phyloP scores from a whole-genome alignment of 2,113 vertebrate species.

The Urocitellus parryii region DNA sequence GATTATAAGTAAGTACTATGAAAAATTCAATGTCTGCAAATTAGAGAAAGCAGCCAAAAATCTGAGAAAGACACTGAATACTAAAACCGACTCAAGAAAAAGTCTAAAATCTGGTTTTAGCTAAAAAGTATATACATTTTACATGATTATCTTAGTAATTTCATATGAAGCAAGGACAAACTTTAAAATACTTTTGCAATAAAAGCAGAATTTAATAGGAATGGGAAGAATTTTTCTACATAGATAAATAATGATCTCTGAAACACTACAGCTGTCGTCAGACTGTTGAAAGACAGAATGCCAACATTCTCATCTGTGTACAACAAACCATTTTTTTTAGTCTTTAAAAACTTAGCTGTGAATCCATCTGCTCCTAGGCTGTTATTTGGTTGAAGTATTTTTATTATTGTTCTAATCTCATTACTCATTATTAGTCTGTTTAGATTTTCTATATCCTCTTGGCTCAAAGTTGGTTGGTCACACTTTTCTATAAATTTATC shows the following conservation, averaged over 20 bases:
- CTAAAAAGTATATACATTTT: background rate
- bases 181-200: background rate
- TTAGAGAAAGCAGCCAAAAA: background rate
- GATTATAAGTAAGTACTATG: too few relatives aligned
- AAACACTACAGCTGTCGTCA: background rate
- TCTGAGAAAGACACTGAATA: background rate
- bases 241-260: background rate
- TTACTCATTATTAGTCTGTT: too few relatives aligned
- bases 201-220: background rate
- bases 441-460: too few relatives aligned
- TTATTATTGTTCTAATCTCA: too few relatives aligned
- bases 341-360: too few relatives aligned
- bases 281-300: background rate
- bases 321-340: background rate
- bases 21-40: background rate
- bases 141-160: background rate
- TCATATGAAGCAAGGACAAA: background rate
- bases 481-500: too few relatives aligned
- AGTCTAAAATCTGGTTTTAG: background rate
- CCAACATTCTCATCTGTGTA: background rate
- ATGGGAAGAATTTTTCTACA: background rate
- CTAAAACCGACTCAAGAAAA: background rate
- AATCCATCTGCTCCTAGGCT: too few relatives aligned
- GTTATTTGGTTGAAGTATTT: too few relatives aligned
- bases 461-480: too few relatives aligned